Conservation (phyloP, 2,113 vertebrate species). For the Garra rufa region DNA sequence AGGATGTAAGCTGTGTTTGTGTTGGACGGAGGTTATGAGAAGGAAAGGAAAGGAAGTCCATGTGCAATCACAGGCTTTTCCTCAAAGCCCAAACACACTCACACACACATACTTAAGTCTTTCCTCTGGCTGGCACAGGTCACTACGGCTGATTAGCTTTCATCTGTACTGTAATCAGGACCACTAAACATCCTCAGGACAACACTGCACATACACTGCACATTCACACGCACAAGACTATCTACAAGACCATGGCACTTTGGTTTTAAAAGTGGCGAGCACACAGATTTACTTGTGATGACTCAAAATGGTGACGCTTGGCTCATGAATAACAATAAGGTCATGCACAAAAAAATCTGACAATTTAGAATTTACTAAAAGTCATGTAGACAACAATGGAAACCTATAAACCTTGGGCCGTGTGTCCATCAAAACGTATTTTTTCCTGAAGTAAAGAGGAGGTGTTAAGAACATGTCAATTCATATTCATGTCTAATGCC, state of each 20-base stretch:
- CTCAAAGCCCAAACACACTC: conserved; percentile 11
- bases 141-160: conserved; percentile 35
- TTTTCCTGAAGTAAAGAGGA: background rate
- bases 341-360: background rate
- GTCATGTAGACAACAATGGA: background rate
- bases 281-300: background rate
- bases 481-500: background rate
- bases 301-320: background rate
- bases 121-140: conserved; percentile 39
- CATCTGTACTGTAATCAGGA: conserved; percentile 33
- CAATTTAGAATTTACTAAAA: background rate
- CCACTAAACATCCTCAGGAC: conserved; percentile 34
- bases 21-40: conserved; percentile 38
- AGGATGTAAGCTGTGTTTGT: conserved; percentile 30
- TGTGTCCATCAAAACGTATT: too few relatives aligned
- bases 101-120: background rate
- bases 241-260: background rate
- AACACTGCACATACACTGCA: background rate
- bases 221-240: background rate
- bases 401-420: background rate
- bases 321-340: background rate
- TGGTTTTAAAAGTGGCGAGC: background rate
- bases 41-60: conserved; percentile 16
- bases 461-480: background rate
- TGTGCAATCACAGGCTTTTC: conserved; percentile 27